phyloP scores from a whole-genome alignment of 2,888 invertebrate species.

The Pyrochroa serraticornis region DNA sequence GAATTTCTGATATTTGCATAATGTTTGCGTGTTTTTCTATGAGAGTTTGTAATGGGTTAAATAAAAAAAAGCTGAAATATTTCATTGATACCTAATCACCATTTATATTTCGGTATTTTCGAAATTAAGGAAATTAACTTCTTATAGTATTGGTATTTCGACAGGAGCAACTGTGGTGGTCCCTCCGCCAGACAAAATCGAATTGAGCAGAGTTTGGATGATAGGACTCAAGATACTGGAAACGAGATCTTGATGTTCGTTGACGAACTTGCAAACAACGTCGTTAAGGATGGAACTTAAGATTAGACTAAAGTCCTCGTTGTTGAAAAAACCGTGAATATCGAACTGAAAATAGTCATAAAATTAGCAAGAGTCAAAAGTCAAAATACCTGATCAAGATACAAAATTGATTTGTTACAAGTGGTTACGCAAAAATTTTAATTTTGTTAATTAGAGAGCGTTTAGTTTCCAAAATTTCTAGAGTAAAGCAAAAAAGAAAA shows the following conservation, averaged over 20 bases:
- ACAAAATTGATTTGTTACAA: too few relatives aligned
- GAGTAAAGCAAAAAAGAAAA: too few relatives aligned
- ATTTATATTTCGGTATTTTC: too few relatives aligned
- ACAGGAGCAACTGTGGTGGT: background rate
- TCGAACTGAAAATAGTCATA: conserved; percentile 41
- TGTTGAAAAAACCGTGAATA: conserved; percentile 44
- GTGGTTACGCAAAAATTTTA: too few relatives aligned
- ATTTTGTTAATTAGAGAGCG: too few relatives aligned
- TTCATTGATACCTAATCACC: too few relatives aligned
- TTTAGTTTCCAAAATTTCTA: too few relatives aligned
- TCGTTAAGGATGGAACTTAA: conserved; percentile 39
- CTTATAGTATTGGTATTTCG: background rate
- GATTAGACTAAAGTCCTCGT: conserved; percentile 44
- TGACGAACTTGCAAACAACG: conserved; percentile 38
- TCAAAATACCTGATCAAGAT: too few relatives aligned
- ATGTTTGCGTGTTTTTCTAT: too few relatives aligned
- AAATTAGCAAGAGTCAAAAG: background rate
- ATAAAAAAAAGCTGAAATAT: too few relatives aligned
- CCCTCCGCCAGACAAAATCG: conserved; percentile 2
- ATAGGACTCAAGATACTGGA: conserved; percentile 42
- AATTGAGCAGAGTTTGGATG: conserved; percentile 36
- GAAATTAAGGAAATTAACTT: background rate
- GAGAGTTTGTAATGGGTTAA: too few relatives aligned
- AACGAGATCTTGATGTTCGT: conserved; percentile 38
- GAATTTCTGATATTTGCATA: too few relatives aligned